Evolutionary conservation across 2,113 vertebrate genomes (phyloP).

Genomic region (Aegotheles bennettii): DNA sequence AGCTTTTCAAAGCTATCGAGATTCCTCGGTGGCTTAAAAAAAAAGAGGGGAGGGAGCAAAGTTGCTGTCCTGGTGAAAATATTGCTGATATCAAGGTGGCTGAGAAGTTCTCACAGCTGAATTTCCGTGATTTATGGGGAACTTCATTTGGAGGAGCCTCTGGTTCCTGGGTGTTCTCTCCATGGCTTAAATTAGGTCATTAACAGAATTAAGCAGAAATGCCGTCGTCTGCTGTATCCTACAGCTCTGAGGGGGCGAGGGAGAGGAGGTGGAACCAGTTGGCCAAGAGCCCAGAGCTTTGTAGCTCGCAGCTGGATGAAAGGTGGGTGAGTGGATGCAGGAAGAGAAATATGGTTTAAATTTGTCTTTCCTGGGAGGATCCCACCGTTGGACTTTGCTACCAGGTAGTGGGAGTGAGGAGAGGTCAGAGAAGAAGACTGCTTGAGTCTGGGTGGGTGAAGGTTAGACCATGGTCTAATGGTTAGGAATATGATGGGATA

Average conservation of each 20-base stretch:
- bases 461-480: too few relatives aligned
- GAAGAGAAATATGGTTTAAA: neutral
- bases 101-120: neutral
- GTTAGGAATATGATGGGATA: too few relatives aligned
- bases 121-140: neutral
- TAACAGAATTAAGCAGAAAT: neutral
- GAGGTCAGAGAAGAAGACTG: neutral
- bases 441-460: too few relatives aligned
- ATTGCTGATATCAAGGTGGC: neutral
- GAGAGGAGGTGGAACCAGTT: neutral
- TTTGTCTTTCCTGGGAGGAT: neutral
- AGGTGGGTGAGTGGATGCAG: neutral
- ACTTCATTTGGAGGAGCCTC: neutral
- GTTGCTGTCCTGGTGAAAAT: neutral
- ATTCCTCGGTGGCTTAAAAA: neutral
- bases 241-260: neutral
- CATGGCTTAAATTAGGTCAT: neutral
- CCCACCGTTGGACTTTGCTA: accelerated
- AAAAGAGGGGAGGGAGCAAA: neutral
- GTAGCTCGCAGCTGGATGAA: neutral
- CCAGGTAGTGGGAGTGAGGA: neutral
- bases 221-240: neutral
- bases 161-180: neutral
- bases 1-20: neutral
- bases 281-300: neutral